Evolutionary conservation across 2,797 vertebrate species (phyloP), one percentile per base, ranked within the genome.

Genomic region (Echiichthys vipera): DNA sequence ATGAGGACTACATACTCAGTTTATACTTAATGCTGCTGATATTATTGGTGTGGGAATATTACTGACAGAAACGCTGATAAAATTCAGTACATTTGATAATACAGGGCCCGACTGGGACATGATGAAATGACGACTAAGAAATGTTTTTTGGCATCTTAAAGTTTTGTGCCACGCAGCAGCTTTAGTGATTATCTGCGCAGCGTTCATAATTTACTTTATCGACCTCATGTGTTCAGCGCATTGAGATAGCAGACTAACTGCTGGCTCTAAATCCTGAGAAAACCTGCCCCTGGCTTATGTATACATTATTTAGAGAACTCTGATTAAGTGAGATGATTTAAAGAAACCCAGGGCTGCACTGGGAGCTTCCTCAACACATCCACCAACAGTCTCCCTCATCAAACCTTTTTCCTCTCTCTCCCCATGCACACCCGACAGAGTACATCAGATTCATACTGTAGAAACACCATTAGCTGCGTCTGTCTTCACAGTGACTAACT

Each of bases 241-340:
- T 22, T 80, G 66, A 84, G 71, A 80, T 77, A 84, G 78, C 72
- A 77, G 72, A 81, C 42, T 68, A 84, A 84, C 67, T 76, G 68
- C 68, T 42, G 68, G 64, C 72, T 78, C 56, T 86, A 87, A 80
- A 91, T 89, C 80, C 70, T 81, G 49, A 69, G 74, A 84, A 89
- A 89, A 74, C 69, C 71, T 78, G 72, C 71, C 76, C 66, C 71
- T 10, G 9, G 68, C 77, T 78, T 69, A 76, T 85, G 78, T 82
- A 80, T 81, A 83, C 57, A 88, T 89, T 88, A 89, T 74, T 83
- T 77, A 80, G 58, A 80, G 77, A 64, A 63, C 77, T 83, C 66
- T 69, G 68, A 78, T 56, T 85, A 77, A 79, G 79, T 54, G 37
- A 79, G 46, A 87, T 81, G 77, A 91, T 85, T 86, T 84, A 88